phyloP scores from a whole-genome alignment of 2,113 vertebrate genomes.

The Corythoichthys intestinalis region DNA sequence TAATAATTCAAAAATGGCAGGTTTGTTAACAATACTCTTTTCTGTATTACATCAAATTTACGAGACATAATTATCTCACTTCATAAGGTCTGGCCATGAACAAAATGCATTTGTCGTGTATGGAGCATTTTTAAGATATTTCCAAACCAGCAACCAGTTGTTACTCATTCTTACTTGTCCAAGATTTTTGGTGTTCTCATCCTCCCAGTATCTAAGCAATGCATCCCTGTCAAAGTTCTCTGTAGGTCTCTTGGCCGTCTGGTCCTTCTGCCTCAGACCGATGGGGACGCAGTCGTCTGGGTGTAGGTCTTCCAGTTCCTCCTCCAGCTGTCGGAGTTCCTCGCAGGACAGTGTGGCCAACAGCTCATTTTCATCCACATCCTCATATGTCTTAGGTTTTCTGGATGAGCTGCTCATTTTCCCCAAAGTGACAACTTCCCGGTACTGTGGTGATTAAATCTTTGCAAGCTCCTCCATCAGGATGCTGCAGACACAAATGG shows the following conservation, averaged over 20 bases:
- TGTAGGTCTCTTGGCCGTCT: slow-evolving; percentile 90
- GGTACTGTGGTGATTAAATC: no score
- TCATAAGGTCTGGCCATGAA: no score
- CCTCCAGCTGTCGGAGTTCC: slow-evolving; percentile 91
- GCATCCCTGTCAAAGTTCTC: slow-evolving; percentile 93
- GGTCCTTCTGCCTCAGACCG: slow-evolving; percentile 89
- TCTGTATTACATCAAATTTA: no score
- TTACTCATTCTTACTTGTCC: slow-evolving; percentile 64
- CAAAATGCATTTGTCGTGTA: neutral
- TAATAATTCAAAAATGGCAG: no score
- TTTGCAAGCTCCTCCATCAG: no score
- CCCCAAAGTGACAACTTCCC: no score
- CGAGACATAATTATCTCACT: no score
- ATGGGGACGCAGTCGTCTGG: slow-evolving; percentile 86
- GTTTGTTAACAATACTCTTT: no score
- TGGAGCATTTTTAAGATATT: no score
- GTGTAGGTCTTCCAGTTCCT: slow-evolving; percentile 89
- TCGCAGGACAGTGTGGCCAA: slow-evolving; percentile 88
- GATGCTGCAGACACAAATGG: no score
- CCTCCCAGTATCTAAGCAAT: slow-evolving; percentile 94
- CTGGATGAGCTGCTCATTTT: no score
- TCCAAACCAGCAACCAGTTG: slow-evolving; percentile 30
- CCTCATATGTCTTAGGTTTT: slow-evolving; percentile 74
- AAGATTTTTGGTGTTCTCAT: slow-evolving; percentile 85
- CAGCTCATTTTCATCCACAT: slow-evolving; percentile 93